Percentiles rank a stretch among this genome's conserved stretches.
These are phyloP conservation scores for Chrysaora quinquecirrha DNA, from an alignment of 30 jellyfish, hydroid and myxozoan species.

Conservation along the genomic window DNA sequence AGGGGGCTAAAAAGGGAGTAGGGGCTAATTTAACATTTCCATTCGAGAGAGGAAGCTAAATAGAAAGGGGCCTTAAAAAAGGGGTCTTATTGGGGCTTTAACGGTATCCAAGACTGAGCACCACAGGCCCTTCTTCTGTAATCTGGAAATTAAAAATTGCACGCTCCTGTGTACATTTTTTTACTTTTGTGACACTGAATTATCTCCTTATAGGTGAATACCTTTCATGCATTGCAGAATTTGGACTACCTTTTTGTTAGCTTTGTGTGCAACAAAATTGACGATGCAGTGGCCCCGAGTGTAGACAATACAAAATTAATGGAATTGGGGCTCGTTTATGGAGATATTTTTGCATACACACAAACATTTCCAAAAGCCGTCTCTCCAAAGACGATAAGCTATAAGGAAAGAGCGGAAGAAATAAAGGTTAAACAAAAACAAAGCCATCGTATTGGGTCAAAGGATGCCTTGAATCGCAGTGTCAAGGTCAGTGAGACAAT, in stretches of 20 bases:
- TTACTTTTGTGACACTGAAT: too few species aligned
- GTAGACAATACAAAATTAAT: neutral
- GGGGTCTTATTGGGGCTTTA: too few species aligned
- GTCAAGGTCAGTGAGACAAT: neutral
- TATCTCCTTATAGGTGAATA: neutral
- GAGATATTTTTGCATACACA: conserved; percentile 11
- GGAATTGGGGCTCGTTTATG: conserved; percentile 14
- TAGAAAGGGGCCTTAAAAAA: too few species aligned
- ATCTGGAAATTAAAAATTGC: too few species aligned
- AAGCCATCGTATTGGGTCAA: neutral
- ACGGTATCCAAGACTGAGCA: too few species aligned
- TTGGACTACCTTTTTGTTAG: neutral
- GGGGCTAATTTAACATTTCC: too few species aligned
- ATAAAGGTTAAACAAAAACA: neutral
- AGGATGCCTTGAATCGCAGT: neutral
- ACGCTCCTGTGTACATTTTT: too few species aligned
- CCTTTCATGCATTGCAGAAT: neutral
- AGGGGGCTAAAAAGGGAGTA: too few species aligned
- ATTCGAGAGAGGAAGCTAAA: too few species aligned
- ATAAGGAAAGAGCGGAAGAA: neutral
- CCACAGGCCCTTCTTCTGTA: too few species aligned
- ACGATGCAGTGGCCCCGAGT: neutral
- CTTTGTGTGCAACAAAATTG: neutral
- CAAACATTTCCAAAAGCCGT: neutral
- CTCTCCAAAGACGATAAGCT: neutral